Evolutionary conservation across 30 jellyfish, hydroid and myxozoan species (phyloP).

Genomic region (Aurelia sp.): DNA sequence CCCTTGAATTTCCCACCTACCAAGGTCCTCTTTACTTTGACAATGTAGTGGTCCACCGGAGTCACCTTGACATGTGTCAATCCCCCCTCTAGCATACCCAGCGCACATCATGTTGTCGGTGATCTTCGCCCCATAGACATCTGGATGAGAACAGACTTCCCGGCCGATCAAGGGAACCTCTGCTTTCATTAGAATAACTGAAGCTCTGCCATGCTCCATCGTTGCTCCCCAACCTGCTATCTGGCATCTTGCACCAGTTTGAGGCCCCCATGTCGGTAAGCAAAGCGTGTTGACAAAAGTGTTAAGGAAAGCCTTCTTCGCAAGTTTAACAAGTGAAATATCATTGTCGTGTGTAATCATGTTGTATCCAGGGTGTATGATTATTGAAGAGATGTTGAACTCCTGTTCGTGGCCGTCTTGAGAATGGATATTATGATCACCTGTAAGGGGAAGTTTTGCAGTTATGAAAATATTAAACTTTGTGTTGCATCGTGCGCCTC

Average conservation of each 20-base stretch:
- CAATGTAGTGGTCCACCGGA: constrained; percentile 98
- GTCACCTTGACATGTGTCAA: constrained; percentile 86
- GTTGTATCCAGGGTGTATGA: constrained; percentile 66
- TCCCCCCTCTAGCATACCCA: constrained; percentile 84
- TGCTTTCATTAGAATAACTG: constrained; percentile 69
- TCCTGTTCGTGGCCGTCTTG: constrained; percentile 70
- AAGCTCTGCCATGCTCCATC: constrained; percentile 61
- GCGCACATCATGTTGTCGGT: constrained; percentile 93
- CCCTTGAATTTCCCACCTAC: constrained; percentile 80
- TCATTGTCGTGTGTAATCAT: constrained; percentile 77
- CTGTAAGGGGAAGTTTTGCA: background rate
- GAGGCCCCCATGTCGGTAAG: constrained; percentile 56
- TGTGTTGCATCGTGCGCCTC: too few relatives aligned
- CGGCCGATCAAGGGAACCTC: constrained; percentile 71
- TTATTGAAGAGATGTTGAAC: constrained; percentile 46
- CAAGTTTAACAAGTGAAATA: constrained; percentile 72
- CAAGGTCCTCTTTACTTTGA: constrained; percentile 24
- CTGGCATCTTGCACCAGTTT: constrained; percentile 64
- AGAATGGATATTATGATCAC: constrained; percentile 32
- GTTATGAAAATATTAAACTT: background rate
- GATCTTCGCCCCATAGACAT: constrained; percentile 68
- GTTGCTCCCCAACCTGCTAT: constrained; percentile 95
- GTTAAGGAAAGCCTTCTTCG: constrained; percentile 32
- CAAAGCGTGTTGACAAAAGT: constrained; percentile 72
- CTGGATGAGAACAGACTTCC: constrained; percentile 51